Conservation (phyloP, 2,113 vertebrate species). For the Narcine bancroftii region DNA sequence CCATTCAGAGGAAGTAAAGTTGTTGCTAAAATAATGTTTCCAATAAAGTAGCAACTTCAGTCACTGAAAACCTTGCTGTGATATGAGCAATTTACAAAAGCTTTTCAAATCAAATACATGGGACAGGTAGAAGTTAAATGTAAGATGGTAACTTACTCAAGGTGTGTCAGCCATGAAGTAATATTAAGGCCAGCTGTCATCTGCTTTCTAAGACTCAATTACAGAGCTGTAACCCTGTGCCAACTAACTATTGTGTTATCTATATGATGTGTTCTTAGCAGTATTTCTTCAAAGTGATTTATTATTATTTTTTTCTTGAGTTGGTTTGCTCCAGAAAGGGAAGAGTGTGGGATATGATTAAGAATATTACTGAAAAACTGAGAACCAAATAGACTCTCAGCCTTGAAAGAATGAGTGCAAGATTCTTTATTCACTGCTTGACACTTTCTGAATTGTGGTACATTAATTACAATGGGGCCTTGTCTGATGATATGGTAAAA, state of each 20-base stretch:
- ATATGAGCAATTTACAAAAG: background rate
- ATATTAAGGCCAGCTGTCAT: background rate
- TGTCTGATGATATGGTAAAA: background rate
- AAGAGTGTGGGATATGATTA: background rate
- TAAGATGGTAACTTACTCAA: background rate
- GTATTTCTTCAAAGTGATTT: background rate
- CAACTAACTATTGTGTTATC: background rate
- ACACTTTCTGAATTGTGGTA: background rate
- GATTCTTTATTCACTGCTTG: background rate
- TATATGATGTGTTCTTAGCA: background rate
- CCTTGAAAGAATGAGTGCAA: background rate
- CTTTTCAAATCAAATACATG: background rate
- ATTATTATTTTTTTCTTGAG: background rate
- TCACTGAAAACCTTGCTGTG: background rate
- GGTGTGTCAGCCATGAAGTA: too few species aligned
- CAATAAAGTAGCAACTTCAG: background rate
- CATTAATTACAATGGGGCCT: background rate
- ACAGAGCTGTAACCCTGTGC: background rate
- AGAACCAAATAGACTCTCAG: background rate
- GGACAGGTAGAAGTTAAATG: background rate
- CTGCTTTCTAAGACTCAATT: background rate
- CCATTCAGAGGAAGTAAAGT: too few species aligned
- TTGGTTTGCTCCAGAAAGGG: background rate
- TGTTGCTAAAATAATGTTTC: background rate
- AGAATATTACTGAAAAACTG: background rate